These are phyloP conservation scores for Drosophila macrospina DNA, from an alignment of 2,888 invertebrate species.

Conservation along the genomic window DNA sequence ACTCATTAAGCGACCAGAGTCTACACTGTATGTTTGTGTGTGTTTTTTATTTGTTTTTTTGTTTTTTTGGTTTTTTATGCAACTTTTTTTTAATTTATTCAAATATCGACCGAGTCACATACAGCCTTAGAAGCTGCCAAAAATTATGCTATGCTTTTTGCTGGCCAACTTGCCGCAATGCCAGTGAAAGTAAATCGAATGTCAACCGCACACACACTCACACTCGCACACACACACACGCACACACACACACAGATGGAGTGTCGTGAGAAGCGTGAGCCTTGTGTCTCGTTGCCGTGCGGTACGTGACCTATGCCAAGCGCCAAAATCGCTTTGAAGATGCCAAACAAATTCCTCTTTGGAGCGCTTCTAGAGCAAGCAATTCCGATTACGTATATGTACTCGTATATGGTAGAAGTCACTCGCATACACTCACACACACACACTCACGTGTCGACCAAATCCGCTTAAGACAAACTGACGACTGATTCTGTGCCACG, in stretches of 20 bases:
- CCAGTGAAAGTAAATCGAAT: constrained; percentile 75
- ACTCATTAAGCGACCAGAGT: constrained; percentile 70
- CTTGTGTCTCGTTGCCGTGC: constrained; percentile 24
- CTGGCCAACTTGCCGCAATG: constrained; percentile 23
- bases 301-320: constrained; percentile 76
- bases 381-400: constrained; percentile 36
- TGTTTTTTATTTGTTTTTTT: constrained; percentile 21
- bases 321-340: constrained; percentile 52
- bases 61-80: constrained; percentile 24
- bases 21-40: constrained; percentile 12
- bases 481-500: constrained; percentile 79
- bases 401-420: constrained; percentile 19
- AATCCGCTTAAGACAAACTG: constrained; percentile 82
- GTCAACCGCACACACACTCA: constrained; percentile 62
- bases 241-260: constrained; percentile 11
- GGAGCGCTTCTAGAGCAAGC: constrained; percentile 16
- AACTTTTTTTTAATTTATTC: constrained; percentile 65
- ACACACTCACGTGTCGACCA: constrained; percentile 72
- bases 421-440: constrained; percentile 29
- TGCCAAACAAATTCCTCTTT: constrained; percentile 15
- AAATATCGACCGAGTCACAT: constrained; percentile 69
- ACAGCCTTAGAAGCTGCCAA: constrained; percentile 51
- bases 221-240: constrained; percentile 26
- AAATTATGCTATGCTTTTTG: constrained; percentile 59
- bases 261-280: constrained; percentile 21